Evolutionary conservation across 2,888 invertebrate species (phyloP).

Genomic region (Cephus spinipes): DNA sequence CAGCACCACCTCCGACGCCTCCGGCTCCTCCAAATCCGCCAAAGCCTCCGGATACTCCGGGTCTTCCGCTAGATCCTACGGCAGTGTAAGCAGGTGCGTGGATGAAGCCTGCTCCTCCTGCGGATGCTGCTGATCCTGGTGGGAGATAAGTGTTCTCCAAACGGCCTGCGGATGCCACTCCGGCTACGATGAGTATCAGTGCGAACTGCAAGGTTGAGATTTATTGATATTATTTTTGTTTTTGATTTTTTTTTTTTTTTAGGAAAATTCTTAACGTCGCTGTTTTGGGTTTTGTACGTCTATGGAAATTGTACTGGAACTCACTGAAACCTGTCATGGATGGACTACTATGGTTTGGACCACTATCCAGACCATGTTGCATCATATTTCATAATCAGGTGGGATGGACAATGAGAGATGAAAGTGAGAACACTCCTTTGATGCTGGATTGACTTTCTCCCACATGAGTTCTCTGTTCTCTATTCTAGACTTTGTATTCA

Average conservation of each 20-base stretch:
- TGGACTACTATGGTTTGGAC: neutral
- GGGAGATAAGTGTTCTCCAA: constrained; percentile 19
- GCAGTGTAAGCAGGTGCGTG: constrained; percentile 13
- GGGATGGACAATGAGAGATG: neutral
- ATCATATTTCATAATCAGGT: neutral
- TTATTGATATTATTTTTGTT: neutral
- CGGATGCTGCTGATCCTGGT: constrained; percentile 20
- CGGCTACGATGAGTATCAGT: constrained; percentile 2
- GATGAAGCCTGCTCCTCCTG: constrained; percentile 18
- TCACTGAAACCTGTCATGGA: neutral
- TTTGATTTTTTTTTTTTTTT: too few relatives aligned
- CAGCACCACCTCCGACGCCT: neutral
- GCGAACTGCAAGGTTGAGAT: neutral
- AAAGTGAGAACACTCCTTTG: neutral
- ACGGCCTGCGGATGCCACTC: constrained; percentile 17
- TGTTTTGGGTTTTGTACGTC: neutral
- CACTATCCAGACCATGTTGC: neutral
- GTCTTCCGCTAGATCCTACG: constrained; percentile 1
- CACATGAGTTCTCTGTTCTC: neutral
- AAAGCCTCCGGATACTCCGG: neutral
- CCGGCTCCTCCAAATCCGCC: constrained; percentile 1
- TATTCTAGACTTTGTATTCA: neutral
- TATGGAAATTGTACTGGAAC: neutral
- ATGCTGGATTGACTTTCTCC: neutral
- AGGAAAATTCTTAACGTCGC: neutral